A percentile compares a stretch with the other conserved stretches of the same genome.
phyloP scores from a whole-genome alignment of 2,888 invertebrate species.

The Acleris literana region DNA sequence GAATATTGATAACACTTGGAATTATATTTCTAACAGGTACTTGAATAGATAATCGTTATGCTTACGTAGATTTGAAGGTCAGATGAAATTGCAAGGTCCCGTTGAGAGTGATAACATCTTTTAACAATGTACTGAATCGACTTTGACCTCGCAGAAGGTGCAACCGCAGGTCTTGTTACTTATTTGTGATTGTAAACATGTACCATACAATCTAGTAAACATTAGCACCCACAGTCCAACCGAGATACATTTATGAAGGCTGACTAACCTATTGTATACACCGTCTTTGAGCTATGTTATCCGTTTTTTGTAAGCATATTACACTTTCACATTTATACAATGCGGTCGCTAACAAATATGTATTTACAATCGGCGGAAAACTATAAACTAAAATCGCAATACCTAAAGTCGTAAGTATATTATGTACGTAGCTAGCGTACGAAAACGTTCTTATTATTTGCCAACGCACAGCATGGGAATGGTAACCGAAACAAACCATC shows the following conservation, averaged over 20 bases:
- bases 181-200: conserved; percentile 27
- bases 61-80: no score
- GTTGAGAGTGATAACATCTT: no score
- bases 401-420: no score
- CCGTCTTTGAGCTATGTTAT: conserved; percentile 6
- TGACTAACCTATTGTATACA: conserved; percentile 24
- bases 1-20: not conserved
- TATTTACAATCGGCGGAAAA: no score
- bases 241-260: conserved; percentile 14
- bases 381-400: no score
- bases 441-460: no score
- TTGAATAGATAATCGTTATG: not conserved
- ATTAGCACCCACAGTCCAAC: conserved; percentile 28
- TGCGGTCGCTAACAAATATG: no score
- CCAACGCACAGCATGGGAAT: no score
- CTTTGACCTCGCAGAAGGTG: conserved; percentile 29
- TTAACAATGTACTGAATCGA: not conserved
- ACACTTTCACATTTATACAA: no score
- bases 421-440: no score
- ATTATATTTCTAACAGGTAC: not conserved
- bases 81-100: no score
- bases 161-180: conserved; percentile 8
- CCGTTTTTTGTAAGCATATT: not conserved
- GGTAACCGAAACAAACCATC: no score
- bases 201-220: conserved; percentile 27